Evolutionary conservation across 2,888 invertebrate genomes (phyloP), one percentile per base, ranked within the genome.

Genomic region (Creontiades dilutus): DNA sequence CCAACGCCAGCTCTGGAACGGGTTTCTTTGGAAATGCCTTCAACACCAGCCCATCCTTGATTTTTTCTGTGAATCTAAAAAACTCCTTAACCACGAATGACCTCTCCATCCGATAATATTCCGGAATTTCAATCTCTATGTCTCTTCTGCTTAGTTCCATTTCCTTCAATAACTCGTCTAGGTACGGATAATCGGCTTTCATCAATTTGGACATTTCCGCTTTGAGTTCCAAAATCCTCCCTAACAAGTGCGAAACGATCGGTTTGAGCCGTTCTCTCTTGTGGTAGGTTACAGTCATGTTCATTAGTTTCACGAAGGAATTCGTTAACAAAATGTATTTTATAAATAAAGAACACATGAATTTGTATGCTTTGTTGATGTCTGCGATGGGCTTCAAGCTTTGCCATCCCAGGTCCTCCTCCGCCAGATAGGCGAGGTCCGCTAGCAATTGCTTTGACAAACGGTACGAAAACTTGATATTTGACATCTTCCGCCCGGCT

Each of bases 321-420:
- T 88, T 88, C 0, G 88, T 55, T 28, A 88, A 16, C 88, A 88
- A 78, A 78, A 88, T 78, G 55, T 78, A 88, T 80, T 88, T 88
- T 16, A 88, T 52, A 28, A n/a, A 88, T 19, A 85, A 37, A 27
- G 37, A 0, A 9, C 55, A 85, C 85, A 85, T 61, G 23, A 85
- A 37, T 61, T 37, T 85, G 61, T 85, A 85, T 13, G 85, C 85
- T 27, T 61, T 61, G 3, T 85, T 37, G 14, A 61, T 13, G 16
- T 61, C 19, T 7, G 82, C 23, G 27, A 82, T 82, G 7, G 85
- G 85, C 14, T 57, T 57, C 37, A 28, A 16, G 37, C 28, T 85
- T 23, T 85, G 85, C 85, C 85, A 85, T 28, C 11, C 37, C n/a
- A 85, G 19, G 23, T 85, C 85, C 16, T 85, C 85, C 28, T 85